Evolutionary conservation across 92 coral and sea anemone genomes (phyloP).

Genomic region (Siderastrea siderea): DNA sequence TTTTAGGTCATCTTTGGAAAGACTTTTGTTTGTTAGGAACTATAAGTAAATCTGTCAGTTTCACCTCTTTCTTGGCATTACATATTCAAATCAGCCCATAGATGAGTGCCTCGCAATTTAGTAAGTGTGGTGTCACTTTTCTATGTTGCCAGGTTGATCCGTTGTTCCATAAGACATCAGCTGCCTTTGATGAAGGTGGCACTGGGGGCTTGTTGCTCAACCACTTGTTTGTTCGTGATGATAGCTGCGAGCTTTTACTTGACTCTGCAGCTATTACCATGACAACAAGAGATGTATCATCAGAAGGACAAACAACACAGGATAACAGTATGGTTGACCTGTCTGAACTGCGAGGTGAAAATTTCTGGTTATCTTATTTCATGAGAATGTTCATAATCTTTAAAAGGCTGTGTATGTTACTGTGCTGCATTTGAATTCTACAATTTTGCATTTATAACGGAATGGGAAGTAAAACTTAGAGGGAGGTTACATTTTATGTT

Average conservation of each 20-base stretch:
- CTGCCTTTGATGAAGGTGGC: slow-evolving; percentile 99
- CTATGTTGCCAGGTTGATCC: slow-evolving; percentile 85
- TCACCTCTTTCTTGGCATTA: not conserved
- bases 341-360: slow-evolving; percentile 88
- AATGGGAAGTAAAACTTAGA: no score
- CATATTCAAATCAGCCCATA: not conserved
- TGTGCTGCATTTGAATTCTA: no score
- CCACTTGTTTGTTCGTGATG: slow-evolving; percentile 86
- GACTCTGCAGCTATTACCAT: slow-evolving; percentile 85
- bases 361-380: not conserved
- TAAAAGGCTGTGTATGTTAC: not conserved
- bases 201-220: slow-evolving; percentile 87
- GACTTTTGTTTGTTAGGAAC: no score
- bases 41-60: no score
- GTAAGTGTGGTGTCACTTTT: not conserved
- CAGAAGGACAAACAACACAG: slow-evolving; percentile 73
- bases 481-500: not conserved
- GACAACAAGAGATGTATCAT: slow-evolving; percentile 56
- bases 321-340: slow-evolving; percentile 76
- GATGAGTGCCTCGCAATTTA: not conserved
- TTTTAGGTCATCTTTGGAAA: no score
- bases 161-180: slow-evolving; percentile 95
- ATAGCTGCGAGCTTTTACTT: slow-evolving; percentile 85
- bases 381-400: not conserved
- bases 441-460: no score